Evolutionary conservation across 2,888 invertebrate genomes (phyloP).

Genomic region (Chrysina gloriosa): DNA sequence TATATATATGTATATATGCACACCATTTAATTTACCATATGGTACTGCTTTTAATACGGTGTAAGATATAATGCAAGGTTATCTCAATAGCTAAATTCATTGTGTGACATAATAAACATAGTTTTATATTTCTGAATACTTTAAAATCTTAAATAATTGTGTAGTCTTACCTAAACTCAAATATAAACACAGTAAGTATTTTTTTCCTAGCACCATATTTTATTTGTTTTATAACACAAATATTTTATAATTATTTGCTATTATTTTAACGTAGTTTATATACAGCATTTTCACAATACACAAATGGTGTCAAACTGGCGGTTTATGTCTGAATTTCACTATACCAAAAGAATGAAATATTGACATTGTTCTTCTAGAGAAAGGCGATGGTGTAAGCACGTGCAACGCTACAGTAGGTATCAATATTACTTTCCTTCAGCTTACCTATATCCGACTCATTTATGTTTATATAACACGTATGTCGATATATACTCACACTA

Average conservation of each 20-base stretch:
- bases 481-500: too few species aligned
- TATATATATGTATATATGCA: too few species aligned
- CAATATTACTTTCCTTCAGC: conserved; percentile 50
- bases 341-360: conserved; percentile 46
- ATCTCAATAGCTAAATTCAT: too few species aligned
- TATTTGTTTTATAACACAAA: not conserved
- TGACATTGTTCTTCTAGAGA: conserved; percentile 51
- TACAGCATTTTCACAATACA: not conserved
- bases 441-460: too few species aligned
- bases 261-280: not conserved
- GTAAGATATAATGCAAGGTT: too few species aligned
- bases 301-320: too few species aligned
- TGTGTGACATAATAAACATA: too few species aligned
- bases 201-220: conserved; percentile 20
- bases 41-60: too few species aligned
- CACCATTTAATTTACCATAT: too few species aligned
- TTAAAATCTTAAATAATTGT: too few species aligned
- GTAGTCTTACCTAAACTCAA: conserved; percentile 6
- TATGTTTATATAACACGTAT: too few species aligned
- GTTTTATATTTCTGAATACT: too few species aligned
- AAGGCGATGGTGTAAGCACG: conserved; percentile 54
- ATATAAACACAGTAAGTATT: conserved; percentile 10
- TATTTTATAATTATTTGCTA: conserved; percentile 1
- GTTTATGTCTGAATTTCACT: not conserved
- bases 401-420: conserved; percentile 45